A percentile compares a stretch with the other conserved stretches of the same genome.
These are phyloP conservation scores for Micronycteris hirsuta DNA, from an alignment of 2,113 vertebrate species.

Conservation along the genomic window DNA sequence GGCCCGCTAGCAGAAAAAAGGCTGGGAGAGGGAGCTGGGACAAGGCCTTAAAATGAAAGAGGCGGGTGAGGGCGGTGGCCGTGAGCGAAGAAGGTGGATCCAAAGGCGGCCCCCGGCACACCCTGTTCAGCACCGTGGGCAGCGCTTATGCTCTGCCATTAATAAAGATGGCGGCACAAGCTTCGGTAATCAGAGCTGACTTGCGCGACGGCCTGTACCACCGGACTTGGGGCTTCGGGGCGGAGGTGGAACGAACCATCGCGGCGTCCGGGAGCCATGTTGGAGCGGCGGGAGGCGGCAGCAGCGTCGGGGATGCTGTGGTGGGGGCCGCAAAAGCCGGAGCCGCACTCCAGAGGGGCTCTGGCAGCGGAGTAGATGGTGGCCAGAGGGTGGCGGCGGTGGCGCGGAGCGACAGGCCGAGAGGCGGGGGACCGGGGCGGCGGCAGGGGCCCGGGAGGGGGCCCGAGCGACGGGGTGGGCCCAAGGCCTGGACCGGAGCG, in stretches of 20 bases:
- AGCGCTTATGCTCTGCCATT: constrained; percentile 53
- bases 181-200: constrained; percentile 41
- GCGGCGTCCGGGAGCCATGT: constrained; percentile 90
- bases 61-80: not conserved
- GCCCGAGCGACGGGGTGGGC: constrained; percentile 76
- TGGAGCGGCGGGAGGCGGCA: constrained; percentile 83
- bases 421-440: constrained; percentile 84
- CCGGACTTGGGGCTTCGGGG: constrained; percentile 72
- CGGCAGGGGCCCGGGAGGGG: constrained; percentile 61
- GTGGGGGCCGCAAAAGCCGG: constrained; percentile 79
- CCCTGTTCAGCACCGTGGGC: not conserved
- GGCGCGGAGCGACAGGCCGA: constrained; percentile 78
- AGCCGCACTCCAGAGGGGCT: constrained; percentile 52
- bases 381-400: constrained; percentile 81
- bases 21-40: not conserved
- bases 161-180: constrained; percentile 72
- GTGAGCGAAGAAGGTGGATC: not conserved
- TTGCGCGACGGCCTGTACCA: constrained; percentile 82
- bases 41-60: not conserved
- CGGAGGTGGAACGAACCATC: constrained; percentile 78
- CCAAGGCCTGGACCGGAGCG: constrained; percentile 76
- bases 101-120: rapidly evolving
- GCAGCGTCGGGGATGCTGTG: constrained; percentile 69
- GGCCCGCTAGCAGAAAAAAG: not conserved
- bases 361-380: constrained; percentile 78